These are phyloP conservation scores for Hystrix cristata DNA, from an alignment of 2,113 vertebrate species.

Conservation along the genomic window DNA sequence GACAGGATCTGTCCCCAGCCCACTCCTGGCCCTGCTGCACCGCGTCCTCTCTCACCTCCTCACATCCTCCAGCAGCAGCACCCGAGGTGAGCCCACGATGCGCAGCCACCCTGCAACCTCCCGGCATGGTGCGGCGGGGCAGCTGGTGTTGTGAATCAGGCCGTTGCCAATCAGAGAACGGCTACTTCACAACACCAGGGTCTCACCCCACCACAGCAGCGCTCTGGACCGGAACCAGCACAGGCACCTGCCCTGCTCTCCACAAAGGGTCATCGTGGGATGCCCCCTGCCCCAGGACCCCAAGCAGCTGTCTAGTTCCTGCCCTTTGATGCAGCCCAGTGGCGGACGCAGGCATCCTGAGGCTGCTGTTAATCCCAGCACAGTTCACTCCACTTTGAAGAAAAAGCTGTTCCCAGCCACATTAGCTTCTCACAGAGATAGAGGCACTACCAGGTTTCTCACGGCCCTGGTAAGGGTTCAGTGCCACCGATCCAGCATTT, in stretches of 20 bases:
- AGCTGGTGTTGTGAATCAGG: conserved; percentile 99
- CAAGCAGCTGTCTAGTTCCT: neutral
- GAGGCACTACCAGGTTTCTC: neutral
- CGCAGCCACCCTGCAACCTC: fast-evolving
- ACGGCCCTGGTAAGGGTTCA: too few species aligned
- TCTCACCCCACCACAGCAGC: conserved; percentile 89
- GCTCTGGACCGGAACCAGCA: fast-evolving
- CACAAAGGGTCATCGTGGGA: fast-evolving
- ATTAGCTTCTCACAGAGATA: neutral
- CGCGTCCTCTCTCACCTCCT: neutral
- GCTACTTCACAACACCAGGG: conserved; percentile 99
- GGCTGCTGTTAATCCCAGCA: neutral
- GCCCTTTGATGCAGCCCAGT: neutral
- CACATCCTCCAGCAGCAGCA: neutral
- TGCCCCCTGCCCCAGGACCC: neutral
- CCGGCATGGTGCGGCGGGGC: conserved; percentile 91
- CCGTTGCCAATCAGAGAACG: conserved; percentile 93
- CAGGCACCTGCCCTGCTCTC: neutral
- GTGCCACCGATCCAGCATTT: fast-evolving
- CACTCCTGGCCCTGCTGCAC: neutral
- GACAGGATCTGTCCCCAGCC: too few species aligned
- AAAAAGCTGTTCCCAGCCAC: neutral
- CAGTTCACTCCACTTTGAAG: neutral
- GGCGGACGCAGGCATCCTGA: neutral
- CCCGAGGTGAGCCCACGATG: fast-evolving